Evolutionary conservation across 1,140 invertebrate species (phyloP), one percentile per base, ranked within the genome.

Genomic region (Caenorhabditis briggsae): DNA sequence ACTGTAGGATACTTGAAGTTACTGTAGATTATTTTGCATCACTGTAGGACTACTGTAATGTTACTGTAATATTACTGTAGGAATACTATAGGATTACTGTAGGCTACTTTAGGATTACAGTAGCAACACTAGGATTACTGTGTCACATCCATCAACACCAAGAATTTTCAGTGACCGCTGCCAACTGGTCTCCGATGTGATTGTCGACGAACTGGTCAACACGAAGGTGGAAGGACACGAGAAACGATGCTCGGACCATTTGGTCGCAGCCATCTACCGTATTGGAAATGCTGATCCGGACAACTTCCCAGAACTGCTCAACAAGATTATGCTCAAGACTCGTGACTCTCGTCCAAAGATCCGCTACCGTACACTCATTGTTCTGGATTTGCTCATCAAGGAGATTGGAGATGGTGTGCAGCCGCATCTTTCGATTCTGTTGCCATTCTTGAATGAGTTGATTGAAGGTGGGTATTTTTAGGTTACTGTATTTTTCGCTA

Each of bases 151-250:
- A 33, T 33, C 33, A 33, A 33, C 33, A 1, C 33, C 33, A 33
- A 33, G 1, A 33, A 33, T 48, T 58, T 86, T 11, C 84, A 88
- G 88, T 53, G 88, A 88, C 9, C 82, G 86, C 23, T 59, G 64
- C n/a, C 64, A 88, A 25, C 18, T 56, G 33, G 50, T 88, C 0
- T 25, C 59, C 50, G 56, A 74, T 20, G 55, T 65, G 2, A 58
- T 88, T 16, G 83, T 88, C 18, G 86, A 84, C 48, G 88, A 88
- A 74, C 59, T 88, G 55, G 88, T 82, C 16, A 88, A 88, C 86
- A 87, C 74, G 7, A 84, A 87, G 41, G 83, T 84, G 20, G 65
- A 70, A 20, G 88, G 88, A 18, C 88, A 88, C 61, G 88, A 88
- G 61, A 25, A 64, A 23, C 82, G 88, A 11, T 88, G 88, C 53